phyloP scores from a whole-genome alignment of 2,113 vertebrate genomes.

The Balaeniceps rex region DNA sequence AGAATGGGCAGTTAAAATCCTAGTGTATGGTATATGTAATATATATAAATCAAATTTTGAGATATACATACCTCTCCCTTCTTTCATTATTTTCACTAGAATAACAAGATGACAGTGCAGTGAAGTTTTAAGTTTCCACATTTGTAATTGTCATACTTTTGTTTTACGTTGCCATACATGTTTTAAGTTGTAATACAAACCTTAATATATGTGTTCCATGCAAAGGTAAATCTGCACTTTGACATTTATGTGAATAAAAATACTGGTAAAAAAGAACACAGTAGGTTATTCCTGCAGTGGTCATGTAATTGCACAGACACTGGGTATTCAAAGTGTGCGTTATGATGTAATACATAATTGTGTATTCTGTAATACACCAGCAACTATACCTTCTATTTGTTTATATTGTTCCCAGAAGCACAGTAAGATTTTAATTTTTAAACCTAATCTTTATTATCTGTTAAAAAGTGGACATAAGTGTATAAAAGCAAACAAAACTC shows the following conservation, averaged over 20 bases:
- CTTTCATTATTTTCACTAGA: not conserved
- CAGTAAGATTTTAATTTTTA: not conserved
- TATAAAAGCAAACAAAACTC: not conserved
- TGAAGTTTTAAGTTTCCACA: not conserved
- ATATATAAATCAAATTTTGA: not conserved
- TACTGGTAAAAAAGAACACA: not conserved
- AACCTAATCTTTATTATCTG: not conserved
- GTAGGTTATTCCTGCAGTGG: not conserved
- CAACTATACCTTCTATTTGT: not conserved
- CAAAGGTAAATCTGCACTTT: not conserved
- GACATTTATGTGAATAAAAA: not conserved
- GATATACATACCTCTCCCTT: not conserved
- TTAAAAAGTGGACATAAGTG: not conserved
- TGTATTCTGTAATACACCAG: not conserved
- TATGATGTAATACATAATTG: not conserved
- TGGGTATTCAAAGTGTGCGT: not conserved
- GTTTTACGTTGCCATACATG: not conserved
- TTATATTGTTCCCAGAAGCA: not conserved
- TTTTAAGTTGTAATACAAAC: not conserved
- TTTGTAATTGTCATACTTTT: not conserved
- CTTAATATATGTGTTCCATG: not conserved
- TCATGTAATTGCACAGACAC: not conserved
- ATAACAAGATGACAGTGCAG: not conserved
- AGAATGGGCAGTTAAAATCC: not conserved
- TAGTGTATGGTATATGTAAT: not conserved